phyloP scores from a whole-genome alignment of 2,797 vertebrate genomes.

The Anisognathus igniventris region DNA sequence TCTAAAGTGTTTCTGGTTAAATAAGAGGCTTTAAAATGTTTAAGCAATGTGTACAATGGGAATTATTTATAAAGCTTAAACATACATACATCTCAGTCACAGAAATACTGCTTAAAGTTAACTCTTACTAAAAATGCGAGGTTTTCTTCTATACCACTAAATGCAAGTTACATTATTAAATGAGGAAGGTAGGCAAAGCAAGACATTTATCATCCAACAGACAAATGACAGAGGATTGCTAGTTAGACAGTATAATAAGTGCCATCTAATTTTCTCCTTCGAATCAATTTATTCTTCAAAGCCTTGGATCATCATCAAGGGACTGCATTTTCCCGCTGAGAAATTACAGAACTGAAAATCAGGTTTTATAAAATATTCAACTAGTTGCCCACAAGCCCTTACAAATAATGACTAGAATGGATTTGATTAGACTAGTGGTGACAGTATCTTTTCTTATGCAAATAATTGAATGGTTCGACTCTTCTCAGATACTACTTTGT shows the following conservation, averaged over 20 bases:
- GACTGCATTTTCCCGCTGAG: constrained; percentile 71
- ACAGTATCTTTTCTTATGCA: constrained; percentile 36
- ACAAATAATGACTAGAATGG: constrained; percentile 50
- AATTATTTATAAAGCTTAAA: background rate
- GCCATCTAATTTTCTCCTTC: constrained; percentile 82
- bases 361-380: constrained; percentile 69
- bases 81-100: background rate
- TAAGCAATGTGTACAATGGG: background rate
- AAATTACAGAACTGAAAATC: constrained; percentile 73
- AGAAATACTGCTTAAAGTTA: constrained; percentile 44
- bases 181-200: constrained; percentile 65
- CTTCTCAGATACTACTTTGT: background rate
- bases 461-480: background rate
- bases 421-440: constrained; percentile 45
- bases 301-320: constrained; percentile 72
- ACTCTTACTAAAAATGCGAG: constrained; percentile 40
- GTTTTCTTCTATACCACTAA: constrained; percentile 41
- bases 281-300: constrained; percentile 83
- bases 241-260: constrained; percentile 80
- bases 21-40: background rate
- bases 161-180: constrained; percentile 65
- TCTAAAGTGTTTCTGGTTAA: background rate
- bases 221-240: constrained; percentile 76
- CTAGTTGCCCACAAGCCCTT: constrained; percentile 53
- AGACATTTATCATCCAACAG: constrained; percentile 75